Percentiles rank a stretch among this genome's conserved stretches.
Conservation (phyloP, 2,888 invertebrate genomes). For the Polymixis lichenea region DNA sequence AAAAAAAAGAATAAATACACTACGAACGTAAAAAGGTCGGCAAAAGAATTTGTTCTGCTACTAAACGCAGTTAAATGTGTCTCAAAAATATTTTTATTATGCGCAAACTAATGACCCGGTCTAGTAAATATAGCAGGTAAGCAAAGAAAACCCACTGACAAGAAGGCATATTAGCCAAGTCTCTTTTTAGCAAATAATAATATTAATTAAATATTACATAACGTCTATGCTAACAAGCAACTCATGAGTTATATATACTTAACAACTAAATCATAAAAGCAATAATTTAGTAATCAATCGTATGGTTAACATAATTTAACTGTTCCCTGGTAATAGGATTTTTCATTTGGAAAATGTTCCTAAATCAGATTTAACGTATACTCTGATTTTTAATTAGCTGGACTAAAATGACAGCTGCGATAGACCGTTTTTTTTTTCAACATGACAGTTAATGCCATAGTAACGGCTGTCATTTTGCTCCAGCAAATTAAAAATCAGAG, state of each 20-base stretch:
- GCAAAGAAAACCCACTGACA: conserved; percentile 33
- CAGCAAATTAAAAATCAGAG: too few species aligned
- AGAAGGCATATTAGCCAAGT: conserved; percentile 34
- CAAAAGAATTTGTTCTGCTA: conserved; percentile 54
- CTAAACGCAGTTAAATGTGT: conserved; percentile 47
- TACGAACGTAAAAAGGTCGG: conserved; percentile 61
- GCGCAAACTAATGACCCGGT: conserved; percentile 39
- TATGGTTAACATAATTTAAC: conserved; percentile 31
- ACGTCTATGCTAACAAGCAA: conserved; percentile 46
- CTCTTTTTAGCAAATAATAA: conserved; percentile 42
- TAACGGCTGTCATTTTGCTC: too few species aligned
- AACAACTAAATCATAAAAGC: conserved; percentile 51
- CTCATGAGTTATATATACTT: conserved; percentile 48
- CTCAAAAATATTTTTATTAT: conserved; percentile 49
- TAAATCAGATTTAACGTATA: conserved; percentile 27
- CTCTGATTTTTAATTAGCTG: too few species aligned
- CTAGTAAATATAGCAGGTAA: conserved; percentile 47
- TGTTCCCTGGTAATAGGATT: conserved; percentile 43
- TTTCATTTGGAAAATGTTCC: conserved; percentile 30
- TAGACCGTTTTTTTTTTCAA: too few species aligned
- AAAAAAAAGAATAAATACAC: conserved; percentile 63
- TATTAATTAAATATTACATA: conserved; percentile 34
- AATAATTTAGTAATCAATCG: conserved; percentile 41
- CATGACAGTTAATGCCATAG: too few species aligned
- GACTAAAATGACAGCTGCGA: too few species aligned